Percentiles rank a stretch among this genome's conserved stretches.
These are phyloP conservation scores for Sakesphorus luctuosus DNA, from an alignment of 2,113 vertebrate genomes.

Conservation along the genomic window DNA sequence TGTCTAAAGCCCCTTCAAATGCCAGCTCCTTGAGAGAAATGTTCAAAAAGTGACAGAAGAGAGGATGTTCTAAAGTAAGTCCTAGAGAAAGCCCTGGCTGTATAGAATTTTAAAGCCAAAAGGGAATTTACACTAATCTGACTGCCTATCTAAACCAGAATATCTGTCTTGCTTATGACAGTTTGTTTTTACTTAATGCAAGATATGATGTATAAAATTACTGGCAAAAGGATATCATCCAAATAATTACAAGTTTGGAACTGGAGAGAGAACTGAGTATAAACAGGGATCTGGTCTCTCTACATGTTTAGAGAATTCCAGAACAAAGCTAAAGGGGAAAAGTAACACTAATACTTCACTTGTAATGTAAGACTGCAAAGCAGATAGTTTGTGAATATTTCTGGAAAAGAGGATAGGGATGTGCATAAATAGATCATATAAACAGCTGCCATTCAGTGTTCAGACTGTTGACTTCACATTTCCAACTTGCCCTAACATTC, in stretches of 20 bases:
- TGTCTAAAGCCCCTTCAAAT: neutral
- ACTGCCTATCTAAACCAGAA: neutral
- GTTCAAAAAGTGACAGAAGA: neutral
- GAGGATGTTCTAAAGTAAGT: neutral
- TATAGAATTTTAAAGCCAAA: neutral
- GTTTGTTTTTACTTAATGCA: neutral
- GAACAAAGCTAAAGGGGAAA: neutral
- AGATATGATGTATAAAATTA: neutral
- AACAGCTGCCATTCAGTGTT: neutral
- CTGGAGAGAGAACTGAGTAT: neutral
- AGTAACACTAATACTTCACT: neutral
- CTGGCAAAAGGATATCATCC: neutral
- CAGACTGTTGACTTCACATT: neutral
- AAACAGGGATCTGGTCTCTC: neutral
- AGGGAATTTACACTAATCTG: neutral
- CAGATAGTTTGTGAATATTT: neutral
- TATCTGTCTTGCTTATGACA: neutral
- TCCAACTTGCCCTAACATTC: neutral
- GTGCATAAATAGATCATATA: neutral
- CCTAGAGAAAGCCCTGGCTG: neutral
- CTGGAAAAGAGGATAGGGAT: neutral
- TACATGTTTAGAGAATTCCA: neutral
- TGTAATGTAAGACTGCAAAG: neutral
- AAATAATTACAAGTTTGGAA: neutral
- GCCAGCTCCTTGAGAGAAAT: neutral